These are phyloP conservation scores for Amblyteles armatorius DNA, from an alignment of 2,888 invertebrate species.

Conservation along the genomic window DNA sequence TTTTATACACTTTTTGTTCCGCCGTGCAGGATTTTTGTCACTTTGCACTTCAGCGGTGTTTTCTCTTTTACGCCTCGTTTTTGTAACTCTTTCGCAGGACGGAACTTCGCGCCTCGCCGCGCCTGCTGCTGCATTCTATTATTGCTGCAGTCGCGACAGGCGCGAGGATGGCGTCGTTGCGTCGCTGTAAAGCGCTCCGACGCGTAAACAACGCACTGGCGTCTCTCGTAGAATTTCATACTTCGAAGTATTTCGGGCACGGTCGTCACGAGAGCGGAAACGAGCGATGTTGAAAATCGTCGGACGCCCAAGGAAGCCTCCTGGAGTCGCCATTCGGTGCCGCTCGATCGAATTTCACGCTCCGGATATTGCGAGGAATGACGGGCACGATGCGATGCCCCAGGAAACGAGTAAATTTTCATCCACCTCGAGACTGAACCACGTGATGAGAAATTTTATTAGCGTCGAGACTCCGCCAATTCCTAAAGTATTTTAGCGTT, in stretches of 20 bases:
- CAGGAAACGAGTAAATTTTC: conserved; percentile 35
- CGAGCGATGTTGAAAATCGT: conserved; percentile 37
- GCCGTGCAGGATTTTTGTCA: background rate
- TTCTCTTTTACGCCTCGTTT: background rate
- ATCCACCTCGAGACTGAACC: conserved; percentile 19
- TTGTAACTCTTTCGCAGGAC: background rate
- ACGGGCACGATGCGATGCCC: conserved; percentile 28
- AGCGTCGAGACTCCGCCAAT: background rate
- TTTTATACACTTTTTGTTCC: background rate
- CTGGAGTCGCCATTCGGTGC: conserved; percentile 17
- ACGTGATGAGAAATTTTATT: conserved; percentile 32
- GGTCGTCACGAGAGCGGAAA: conserved; percentile 13
- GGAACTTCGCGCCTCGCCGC: background rate
- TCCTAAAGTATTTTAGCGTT: background rate
- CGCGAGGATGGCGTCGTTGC: background rate
- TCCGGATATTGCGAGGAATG: conserved; percentile 65
- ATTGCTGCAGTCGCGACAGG: conserved; percentile 16
- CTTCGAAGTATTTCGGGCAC: conserved; percentile 34
- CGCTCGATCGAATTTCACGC: conserved; percentile 64
- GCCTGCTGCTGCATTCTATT: conserved; percentile 29
- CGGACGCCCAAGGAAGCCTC: conserved; percentile 41
- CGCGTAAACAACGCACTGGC: conserved; percentile 52
- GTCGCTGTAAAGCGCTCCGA: conserved; percentile 44
- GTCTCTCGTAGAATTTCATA: conserved; percentile 6
- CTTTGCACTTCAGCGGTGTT: background rate